phyloP scores from a whole-genome alignment of 2,113 vertebrate species.

The Trinectes maculatus region DNA sequence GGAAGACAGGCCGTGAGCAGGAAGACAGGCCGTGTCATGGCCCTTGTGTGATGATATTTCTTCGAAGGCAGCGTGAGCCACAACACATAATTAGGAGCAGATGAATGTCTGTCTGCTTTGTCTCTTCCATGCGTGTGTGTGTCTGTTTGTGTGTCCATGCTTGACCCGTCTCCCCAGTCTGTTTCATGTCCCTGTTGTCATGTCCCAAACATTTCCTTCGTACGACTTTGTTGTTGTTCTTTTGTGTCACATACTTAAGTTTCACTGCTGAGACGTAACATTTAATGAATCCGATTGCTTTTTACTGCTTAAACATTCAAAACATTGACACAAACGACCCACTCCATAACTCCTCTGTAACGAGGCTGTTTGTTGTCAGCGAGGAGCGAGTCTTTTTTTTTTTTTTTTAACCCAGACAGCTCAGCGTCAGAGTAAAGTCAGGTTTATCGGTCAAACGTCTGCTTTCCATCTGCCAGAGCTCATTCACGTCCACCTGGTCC shows the following conservation, averaged over 20 bases:
- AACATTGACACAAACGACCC: no score
- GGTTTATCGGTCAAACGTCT: constrained; percentile 41
- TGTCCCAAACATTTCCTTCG: constrained; percentile 24
- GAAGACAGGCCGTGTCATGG: not conserved
- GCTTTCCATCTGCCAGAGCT: constrained; percentile 52
- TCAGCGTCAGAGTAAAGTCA: constrained; percentile 31
- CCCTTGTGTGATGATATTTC: not conserved
- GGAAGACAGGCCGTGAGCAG: not conserved
- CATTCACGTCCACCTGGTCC: constrained; percentile 33
- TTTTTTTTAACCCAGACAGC: constrained; percentile 2
- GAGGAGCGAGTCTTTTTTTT: not conserved
- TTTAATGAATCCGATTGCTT: no score
- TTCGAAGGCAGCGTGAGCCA: not conserved
- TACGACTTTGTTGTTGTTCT: not conserved
- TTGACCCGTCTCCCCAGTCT: constrained; percentile 1
- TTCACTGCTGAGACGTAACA: no score
- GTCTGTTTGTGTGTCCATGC: constrained; percentile 5
- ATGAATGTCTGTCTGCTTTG: not conserved
- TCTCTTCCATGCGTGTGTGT: not conserved
- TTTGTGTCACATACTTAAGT: no score
- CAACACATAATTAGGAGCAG: not conserved
- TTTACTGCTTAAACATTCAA: no score
- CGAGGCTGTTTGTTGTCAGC: constrained; percentile 35
- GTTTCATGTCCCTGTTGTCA: constrained; percentile 45
- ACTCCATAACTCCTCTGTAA: not conserved